A percentile compares a stretch with the other conserved stretches of the same genome.
Conservation (phyloP, 2,113 vertebrate species). For the Spea bombifrons region DNA sequence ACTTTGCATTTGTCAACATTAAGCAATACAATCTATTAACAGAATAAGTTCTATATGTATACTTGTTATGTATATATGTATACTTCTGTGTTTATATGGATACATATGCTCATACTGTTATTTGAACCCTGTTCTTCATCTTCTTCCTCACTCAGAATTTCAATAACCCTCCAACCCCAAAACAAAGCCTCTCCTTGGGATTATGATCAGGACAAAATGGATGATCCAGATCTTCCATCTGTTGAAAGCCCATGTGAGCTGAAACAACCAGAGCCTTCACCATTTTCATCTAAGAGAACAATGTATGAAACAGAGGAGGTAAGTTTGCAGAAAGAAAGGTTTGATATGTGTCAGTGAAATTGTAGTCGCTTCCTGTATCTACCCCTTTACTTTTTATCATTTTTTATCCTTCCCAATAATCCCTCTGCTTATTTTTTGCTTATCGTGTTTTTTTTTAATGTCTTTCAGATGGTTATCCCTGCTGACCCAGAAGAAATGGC, state of each 20-base stretch:
- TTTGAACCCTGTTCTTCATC: not conserved
- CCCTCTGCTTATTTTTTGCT: not conserved
- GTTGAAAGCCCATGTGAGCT: slow-evolving; percentile 84
- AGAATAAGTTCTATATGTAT: too few relatives aligned
- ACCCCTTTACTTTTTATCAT: not conserved
- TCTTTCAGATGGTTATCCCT: slow-evolving; percentile 84
- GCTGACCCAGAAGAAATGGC: slow-evolving; percentile 86
- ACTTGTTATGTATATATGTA: too few relatives aligned
- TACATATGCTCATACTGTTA: too few relatives aligned
- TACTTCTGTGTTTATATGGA: too few relatives aligned
- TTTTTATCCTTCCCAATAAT: not conserved
- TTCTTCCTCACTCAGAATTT: slow-evolving; percentile 54
- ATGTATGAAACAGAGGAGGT: slow-evolving; percentile 94
- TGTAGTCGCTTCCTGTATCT: not conserved
- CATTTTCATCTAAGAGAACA: slow-evolving; percentile 87
- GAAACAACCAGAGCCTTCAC: slow-evolving; percentile 75
- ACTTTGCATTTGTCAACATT: too few relatives aligned
- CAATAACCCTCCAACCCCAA: slow-evolving; percentile 61
- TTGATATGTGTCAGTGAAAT: not conserved
- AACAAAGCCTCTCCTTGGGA: slow-evolving; percentile 56
- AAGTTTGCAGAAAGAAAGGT: not conserved
- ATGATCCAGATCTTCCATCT: slow-evolving; percentile 71
- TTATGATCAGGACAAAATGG: slow-evolving; percentile 51
- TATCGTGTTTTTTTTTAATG: not conserved
- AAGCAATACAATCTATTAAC: too few relatives aligned